Conservation (phyloP, 2,113 vertebrate genomes). For the Myotis lucifugus region DNA sequence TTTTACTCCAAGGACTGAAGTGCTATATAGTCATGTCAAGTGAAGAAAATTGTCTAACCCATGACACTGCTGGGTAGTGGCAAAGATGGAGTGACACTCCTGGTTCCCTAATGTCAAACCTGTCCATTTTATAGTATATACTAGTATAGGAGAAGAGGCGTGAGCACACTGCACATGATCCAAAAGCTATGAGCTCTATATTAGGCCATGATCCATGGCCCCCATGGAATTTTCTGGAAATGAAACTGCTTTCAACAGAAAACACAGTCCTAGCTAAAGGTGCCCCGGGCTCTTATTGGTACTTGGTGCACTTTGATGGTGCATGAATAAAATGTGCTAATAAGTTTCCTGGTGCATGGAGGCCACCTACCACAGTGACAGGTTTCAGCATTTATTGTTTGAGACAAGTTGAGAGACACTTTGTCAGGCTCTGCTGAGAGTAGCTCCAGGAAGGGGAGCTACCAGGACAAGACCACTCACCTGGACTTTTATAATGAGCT, state of each 20-base stretch:
- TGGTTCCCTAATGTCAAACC: neutral
- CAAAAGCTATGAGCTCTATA: no score
- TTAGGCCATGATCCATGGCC: neutral
- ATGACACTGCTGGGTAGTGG: neutral
- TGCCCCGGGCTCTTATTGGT: neutral
- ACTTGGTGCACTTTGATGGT: neutral
- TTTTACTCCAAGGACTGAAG: neutral
- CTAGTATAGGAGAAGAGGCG: neutral
- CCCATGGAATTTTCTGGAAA: neutral
- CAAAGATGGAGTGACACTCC: neutral
- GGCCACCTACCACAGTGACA: neutral
- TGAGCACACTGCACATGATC: neutral
- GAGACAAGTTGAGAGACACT: neutral
- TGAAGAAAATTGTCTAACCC: neutral
- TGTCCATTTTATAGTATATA: neutral
- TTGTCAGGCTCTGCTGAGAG: neutral
- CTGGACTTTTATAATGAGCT: neutral
- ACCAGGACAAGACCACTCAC: accelerated
- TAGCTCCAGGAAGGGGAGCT: neutral
- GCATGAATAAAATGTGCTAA: conserved; percentile 2
- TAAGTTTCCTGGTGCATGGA: neutral
- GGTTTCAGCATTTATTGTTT: neutral
- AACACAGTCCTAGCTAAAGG: neutral
- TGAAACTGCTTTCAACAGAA: neutral
- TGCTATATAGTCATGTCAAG: neutral